phyloP scores from a whole-genome alignment of 2,888 invertebrate genomes.

The Agrochola circellaris region DNA sequence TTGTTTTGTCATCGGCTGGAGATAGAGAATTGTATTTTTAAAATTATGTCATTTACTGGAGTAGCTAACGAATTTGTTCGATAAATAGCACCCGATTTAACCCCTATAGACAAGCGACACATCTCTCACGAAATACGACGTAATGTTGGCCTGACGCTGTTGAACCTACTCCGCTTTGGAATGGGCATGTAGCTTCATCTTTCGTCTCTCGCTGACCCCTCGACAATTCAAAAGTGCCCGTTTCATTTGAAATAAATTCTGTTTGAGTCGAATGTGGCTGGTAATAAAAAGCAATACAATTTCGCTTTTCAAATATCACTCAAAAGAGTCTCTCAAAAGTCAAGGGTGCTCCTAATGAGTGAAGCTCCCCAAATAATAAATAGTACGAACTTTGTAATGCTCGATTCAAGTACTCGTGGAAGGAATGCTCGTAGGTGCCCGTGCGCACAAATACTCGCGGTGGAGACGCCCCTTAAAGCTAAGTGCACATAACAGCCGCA shows the following conservation, averaged over 20 bases:
- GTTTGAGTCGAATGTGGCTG: not conserved
- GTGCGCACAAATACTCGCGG: not conserved
- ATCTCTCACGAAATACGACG: not conserved
- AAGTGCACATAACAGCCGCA: too few species aligned
- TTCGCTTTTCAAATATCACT: not conserved
- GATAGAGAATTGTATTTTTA: not conserved
- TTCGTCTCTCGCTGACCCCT: too few species aligned
- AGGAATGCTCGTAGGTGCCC: not conserved
- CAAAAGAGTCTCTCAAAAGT: not conserved
- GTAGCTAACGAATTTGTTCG: not conserved
- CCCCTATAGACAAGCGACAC: not conserved
- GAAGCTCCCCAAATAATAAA: not conserved
- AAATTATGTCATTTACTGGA: not conserved
- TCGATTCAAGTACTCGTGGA: not conserved
- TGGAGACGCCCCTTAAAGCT: too few species aligned
- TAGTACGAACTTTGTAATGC: not conserved
- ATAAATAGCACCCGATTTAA: not conserved
- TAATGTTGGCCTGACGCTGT: not conserved
- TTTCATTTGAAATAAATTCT: too few species aligned
- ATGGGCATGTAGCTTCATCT: too few species aligned
- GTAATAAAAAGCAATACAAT: not conserved
- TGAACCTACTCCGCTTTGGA: not conserved
- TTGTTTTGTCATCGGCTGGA: slow-evolving; percentile 46
- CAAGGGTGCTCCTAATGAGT: not conserved
- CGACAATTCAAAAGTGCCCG: too few species aligned